Evolutionary conservation across 2,113 vertebrate genomes (phyloP).

Genomic region (Hyperopisus bebe): DNA sequence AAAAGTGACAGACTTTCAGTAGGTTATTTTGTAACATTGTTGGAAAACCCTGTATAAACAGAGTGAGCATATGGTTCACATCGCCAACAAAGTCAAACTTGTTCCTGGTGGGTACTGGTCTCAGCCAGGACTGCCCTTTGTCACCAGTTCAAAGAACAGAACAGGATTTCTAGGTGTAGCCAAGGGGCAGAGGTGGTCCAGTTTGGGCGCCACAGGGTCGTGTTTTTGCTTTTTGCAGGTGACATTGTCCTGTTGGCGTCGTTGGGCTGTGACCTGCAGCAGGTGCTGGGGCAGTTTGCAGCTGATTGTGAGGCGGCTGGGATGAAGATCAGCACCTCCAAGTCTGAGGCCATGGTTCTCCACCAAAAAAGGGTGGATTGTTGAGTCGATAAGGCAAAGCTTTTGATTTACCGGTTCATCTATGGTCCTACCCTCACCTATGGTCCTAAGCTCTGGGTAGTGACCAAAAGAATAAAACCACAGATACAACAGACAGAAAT

Average conservation of each 20-base stretch:
- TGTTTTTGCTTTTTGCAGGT: background rate
- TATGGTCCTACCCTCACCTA: background rate
- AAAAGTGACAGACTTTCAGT: background rate
- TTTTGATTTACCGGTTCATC: background rate
- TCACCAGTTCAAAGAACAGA: background rate
- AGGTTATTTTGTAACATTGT: background rate
- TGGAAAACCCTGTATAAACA: no score
- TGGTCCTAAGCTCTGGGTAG: background rate
- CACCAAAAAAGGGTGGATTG: background rate
- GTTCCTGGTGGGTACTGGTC: background rate
- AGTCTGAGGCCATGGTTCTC: background rate
- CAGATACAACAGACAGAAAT: no score
- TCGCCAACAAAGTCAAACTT: background rate
- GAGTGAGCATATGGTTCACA: no score
- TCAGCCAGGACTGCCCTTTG: background rate
- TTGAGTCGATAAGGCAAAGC: background rate
- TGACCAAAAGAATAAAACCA: no score
- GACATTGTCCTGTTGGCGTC: background rate
- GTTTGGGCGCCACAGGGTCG: background rate
- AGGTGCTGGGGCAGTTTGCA: background rate
- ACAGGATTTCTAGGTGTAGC: background rate
- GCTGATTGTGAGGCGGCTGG: background rate
- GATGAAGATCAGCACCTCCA: background rate
- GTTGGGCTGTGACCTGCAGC: background rate
- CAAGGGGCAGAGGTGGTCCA: background rate